Conservation (phyloP, 2,888 invertebrate species). For the Nephrotoma flavescens region DNA sequence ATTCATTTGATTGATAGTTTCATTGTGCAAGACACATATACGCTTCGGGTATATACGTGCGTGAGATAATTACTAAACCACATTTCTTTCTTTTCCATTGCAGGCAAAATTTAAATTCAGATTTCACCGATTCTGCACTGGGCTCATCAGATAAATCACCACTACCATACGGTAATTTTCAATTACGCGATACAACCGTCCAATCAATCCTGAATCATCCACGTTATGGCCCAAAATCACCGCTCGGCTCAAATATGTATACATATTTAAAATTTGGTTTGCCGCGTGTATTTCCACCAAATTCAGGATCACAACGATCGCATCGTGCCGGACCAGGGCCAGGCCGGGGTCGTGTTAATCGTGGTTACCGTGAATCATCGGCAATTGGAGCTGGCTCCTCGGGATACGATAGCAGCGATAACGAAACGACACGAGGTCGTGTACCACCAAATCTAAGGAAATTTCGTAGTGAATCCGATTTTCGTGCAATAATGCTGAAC, state of each 20-base stretch:
- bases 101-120: slow-evolving; percentile 89
- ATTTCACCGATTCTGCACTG: slow-evolving; percentile 86
- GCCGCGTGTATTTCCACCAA: slow-evolving; percentile 80
- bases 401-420: slow-evolving; percentile 83
- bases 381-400: slow-evolving; percentile 51
- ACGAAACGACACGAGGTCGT: slow-evolving; percentile 44
- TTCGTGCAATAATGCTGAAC: slow-evolving; percentile 36
- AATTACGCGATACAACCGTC: slow-evolving; percentile 81
- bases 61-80: background rate
- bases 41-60: background rate
- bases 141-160: slow-evolving; percentile 89
- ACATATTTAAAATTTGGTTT: slow-evolving; percentile 88
- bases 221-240: slow-evolving; percentile 77
- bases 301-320: slow-evolving; percentile 55
- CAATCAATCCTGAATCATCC: slow-evolving; percentile 75
- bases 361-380: slow-evolving; percentile 43
- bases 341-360: slow-evolving; percentile 38
- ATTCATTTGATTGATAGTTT: background rate
- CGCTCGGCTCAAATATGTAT: slow-evolving; percentile 81
- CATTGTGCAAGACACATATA: background rate
- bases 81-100: slow-evolving; percentile 15
- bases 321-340: slow-evolving; percentile 32
- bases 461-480: slow-evolving; percentile 77
- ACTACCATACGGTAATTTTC: slow-evolving; percentile 87
- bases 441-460: slow-evolving; percentile 40